Conservation (phyloP, 2,888 invertebrate species). For the Chrysolina oricalcia region DNA sequence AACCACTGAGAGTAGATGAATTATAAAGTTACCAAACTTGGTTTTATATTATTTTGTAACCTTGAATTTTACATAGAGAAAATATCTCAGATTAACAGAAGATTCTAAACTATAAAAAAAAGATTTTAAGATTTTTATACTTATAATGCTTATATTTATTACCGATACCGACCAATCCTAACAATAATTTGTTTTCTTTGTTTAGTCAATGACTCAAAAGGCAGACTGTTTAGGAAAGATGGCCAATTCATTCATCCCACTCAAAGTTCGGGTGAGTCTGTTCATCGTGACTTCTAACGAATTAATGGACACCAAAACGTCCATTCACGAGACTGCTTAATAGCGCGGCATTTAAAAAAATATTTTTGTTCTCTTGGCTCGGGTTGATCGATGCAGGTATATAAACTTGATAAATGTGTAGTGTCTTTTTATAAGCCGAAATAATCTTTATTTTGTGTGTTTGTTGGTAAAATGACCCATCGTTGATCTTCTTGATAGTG, state of each 20-base stretch:
- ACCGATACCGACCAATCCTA: too few species aligned
- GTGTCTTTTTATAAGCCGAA: slow-evolving; percentile 27
- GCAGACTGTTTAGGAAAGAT: not conserved
- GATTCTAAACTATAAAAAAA: too few species aligned
- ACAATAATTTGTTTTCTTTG: too few species aligned
- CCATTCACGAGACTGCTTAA: slow-evolving; percentile 19
- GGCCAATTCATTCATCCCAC: not conserved
- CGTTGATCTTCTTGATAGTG: slow-evolving; percentile 26
- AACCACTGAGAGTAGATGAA: too few species aligned
- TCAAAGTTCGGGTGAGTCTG: not conserved
- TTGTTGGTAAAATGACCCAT: slow-evolving; percentile 13
- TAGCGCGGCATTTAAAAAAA: slow-evolving; percentile 17
- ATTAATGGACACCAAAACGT: not conserved
- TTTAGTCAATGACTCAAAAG: too few species aligned
- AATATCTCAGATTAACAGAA: too few species aligned
- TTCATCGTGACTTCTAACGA: not conserved
- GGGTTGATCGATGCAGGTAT: slow-evolving; percentile 16
- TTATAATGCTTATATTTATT: too few species aligned
- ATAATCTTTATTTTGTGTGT: slow-evolving; percentile 23
- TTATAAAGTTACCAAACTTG: too few species aligned
- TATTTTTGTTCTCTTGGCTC: not conserved
- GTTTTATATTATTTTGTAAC: too few species aligned
- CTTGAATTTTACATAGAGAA: too few species aligned
- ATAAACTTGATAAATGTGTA: slow-evolving; percentile 23
- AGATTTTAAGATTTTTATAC: too few species aligned